A percentile compares a stretch with the other conserved stretches of the same genome.
phyloP scores from a whole-genome alignment of 2,888 invertebrate genomes.

The Bellardia pandia region DNA sequence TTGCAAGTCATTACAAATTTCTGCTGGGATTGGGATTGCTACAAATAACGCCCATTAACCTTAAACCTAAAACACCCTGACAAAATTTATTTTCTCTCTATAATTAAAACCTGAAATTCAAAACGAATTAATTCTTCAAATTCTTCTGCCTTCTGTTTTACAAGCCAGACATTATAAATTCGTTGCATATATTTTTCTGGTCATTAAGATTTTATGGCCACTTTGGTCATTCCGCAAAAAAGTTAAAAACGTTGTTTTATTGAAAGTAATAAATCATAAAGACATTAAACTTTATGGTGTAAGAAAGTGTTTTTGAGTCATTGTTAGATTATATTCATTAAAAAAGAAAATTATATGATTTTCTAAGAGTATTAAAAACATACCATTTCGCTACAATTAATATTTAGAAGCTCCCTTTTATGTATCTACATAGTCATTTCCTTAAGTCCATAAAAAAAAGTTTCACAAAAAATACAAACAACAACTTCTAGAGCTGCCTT shows the following conservation, averaged over 20 bases:
- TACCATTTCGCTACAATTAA: neutral
- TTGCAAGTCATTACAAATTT: no score
- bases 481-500: neutral
- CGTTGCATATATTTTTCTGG: neutral
- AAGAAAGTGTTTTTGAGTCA: conserved; percentile 22
- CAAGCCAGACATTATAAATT: neutral
- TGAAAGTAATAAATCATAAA: conserved; percentile 28
- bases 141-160: neutral
- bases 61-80: no score
- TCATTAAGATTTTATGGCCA: conserved; percentile 23
- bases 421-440: neutral
- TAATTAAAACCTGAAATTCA: neutral
- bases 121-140: neutral
- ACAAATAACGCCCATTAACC: no score
- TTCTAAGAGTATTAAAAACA: neutral
- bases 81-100: no score
- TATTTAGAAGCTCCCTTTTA: neutral
- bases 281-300: conserved; percentile 24
- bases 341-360: neutral
- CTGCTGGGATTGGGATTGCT: no score
- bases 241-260: conserved; percentile 22
- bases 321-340: conserved; percentile 16
- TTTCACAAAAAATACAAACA: neutral
- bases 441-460: neutral
- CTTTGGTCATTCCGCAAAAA: conserved; percentile 2